Conservation (phyloP, 2,797 vertebrate species). For the Huso huso region DNA sequence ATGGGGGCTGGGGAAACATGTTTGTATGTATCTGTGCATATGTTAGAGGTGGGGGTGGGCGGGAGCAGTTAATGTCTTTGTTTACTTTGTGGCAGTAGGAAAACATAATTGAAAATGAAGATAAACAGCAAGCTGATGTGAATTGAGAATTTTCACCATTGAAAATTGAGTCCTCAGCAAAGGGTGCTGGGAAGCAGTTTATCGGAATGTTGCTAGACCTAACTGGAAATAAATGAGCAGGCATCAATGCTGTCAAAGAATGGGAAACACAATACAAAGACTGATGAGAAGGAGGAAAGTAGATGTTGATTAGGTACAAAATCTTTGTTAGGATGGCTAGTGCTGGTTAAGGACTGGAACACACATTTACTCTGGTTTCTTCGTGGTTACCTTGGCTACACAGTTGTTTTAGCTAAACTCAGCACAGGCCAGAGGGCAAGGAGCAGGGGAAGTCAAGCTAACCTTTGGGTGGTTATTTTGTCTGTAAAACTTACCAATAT, state of each 20-base stretch:
- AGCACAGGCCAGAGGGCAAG: no score
- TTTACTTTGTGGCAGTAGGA: slow-evolving; percentile 13
- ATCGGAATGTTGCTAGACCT: neutral
- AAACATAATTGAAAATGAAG: slow-evolving; percentile 10
- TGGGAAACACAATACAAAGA: slow-evolving; percentile 1
- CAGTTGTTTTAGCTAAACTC: no score
- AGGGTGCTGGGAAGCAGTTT: slow-evolving; percentile 10
- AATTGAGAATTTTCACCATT: slow-evolving; percentile 8
- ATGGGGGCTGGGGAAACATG: no score
- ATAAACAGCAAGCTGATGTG: slow-evolving; percentile 11
- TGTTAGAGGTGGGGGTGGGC: slow-evolving; percentile 20
- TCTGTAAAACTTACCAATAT: no score
- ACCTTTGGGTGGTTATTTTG: no score
- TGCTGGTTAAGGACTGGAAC: neutral
- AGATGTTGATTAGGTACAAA: neutral
- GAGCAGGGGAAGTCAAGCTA: no score
- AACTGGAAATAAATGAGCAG: slow-evolving; percentile 10
- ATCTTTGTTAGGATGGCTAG: neutral
- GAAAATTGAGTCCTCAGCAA: slow-evolving; percentile 14
- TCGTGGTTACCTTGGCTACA: no score
- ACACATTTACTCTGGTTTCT: neutral
- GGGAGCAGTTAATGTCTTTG: slow-evolving; percentile 31
- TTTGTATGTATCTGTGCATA: no score
- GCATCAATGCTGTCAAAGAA: neutral
- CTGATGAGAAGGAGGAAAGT: slow-evolving; percentile 12